phyloP scores from a whole-genome alignment of 2,113 vertebrate species.

The Otus sunia region DNA sequence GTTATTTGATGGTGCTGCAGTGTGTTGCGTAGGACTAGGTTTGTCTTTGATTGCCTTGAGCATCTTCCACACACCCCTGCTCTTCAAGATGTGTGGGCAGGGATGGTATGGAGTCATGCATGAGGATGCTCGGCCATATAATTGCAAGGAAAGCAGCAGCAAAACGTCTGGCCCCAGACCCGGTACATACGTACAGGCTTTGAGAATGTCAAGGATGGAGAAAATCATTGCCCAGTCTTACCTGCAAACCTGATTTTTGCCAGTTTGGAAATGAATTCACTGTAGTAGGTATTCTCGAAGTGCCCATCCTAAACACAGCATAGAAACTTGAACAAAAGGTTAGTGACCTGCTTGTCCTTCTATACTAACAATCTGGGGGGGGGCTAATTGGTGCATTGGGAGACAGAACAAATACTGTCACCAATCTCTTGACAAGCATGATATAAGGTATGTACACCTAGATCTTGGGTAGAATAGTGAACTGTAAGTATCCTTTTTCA shows the following conservation, averaged over 20 bases:
- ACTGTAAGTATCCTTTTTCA: neutral
- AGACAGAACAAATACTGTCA: neutral
- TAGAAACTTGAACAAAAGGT: neutral
- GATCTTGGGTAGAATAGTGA: rapidly evolving
- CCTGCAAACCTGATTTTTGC: constrained; percentile 81
- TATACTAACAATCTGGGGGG: neutral
- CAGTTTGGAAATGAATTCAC: constrained; percentile 83
- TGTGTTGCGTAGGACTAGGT: neutral
- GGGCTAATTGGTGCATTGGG: neutral
- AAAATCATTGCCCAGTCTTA: constrained; percentile 29
- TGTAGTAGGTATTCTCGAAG: constrained; percentile 92
- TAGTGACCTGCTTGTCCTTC: neutral
- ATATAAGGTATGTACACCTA: neutral
- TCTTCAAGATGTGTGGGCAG: neutral
- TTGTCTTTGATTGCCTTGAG: neutral
- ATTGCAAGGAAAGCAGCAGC: neutral
- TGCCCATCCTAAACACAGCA: constrained; percentile 76
- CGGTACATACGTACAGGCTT: rapidly evolving
- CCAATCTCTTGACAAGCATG: neutral
- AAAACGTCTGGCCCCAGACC: neutral
- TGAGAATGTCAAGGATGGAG: neutral
- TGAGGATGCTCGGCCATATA: neutral
- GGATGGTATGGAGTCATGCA: neutral
- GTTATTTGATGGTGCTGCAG: neutral
- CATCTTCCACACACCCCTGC: neutral